Evolutionary conservation across 2,888 invertebrate genomes (phyloP).

Genomic region (Amitus sp.): DNA sequence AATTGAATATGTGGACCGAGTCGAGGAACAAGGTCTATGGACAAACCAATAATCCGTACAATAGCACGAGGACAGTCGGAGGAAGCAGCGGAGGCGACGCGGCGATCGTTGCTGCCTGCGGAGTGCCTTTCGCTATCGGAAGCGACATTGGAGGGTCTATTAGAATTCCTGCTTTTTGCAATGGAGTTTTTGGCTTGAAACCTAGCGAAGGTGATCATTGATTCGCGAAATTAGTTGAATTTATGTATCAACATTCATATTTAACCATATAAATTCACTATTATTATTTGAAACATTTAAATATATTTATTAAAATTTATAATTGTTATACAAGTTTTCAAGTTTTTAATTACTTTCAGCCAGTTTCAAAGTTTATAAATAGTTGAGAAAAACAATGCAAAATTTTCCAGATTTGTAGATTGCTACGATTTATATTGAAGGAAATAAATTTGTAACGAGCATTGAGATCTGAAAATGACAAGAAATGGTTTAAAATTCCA

Average conservation of each 20-base stretch:
- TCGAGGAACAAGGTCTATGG: constrained; percentile 90
- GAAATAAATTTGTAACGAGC: no score
- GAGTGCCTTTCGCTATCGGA: constrained; percentile 85
- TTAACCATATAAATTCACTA: no score
- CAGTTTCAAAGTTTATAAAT: constrained; percentile 5
- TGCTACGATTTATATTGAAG: no score
- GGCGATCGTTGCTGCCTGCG: constrained; percentile 80
- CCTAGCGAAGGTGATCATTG: constrained; percentile 73
- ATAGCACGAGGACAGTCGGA: constrained; percentile 84
- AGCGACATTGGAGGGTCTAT: constrained; percentile 98
- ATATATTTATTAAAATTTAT: no score
- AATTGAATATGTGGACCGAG: constrained; percentile 93
- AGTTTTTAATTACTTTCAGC: no score
- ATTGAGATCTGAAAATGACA: no score
- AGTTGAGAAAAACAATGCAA: no score
- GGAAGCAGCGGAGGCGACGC: constrained; percentile 94
- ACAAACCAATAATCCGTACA: constrained; percentile 91
- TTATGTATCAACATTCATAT: no score
- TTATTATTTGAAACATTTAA: no score
- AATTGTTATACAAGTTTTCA: background rate
- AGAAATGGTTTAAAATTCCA: constrained; percentile 37
- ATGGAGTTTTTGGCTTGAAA: constrained; percentile 89
- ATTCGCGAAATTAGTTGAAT: no score
- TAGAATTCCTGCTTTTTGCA: constrained; percentile 90
- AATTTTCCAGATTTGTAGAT: no score